Evolutionary conservation across 2,113 vertebrate genomes (phyloP).

Genomic region (Apus apus): DNA sequence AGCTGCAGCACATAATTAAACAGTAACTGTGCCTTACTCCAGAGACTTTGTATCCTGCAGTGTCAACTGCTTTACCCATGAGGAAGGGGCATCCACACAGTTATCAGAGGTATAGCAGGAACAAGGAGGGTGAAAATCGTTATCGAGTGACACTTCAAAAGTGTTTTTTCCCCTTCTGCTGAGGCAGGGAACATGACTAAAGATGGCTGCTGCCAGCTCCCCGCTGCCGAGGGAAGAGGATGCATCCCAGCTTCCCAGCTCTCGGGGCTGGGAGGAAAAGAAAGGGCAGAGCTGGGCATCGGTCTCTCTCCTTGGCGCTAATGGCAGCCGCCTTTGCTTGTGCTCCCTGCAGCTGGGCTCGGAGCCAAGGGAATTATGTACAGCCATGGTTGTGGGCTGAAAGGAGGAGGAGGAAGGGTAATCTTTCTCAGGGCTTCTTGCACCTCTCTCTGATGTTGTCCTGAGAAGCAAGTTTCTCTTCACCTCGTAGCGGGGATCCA

Average conservation of each 20-base stretch:
- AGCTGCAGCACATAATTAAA: slow-evolving; percentile 32
- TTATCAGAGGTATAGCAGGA: fast-evolving
- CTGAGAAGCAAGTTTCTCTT: not conserved
- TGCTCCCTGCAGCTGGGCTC: slow-evolving; percentile 48
- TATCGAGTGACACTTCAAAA: fast-evolving
- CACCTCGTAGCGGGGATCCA: not conserved
- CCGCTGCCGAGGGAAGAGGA: slow-evolving; percentile 45
- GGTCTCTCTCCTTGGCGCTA: slow-evolving; percentile 54
- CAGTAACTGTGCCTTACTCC: not conserved
- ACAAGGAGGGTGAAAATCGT: not conserved
- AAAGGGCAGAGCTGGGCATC: slow-evolving; percentile 61
- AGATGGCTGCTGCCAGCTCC: slow-evolving; percentile 52
- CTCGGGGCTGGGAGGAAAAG: not conserved
- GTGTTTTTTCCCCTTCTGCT: not conserved
- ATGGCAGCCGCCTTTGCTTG: slow-evolving; percentile 56
- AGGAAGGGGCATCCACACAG: fast-evolving
- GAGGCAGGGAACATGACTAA: not conserved
- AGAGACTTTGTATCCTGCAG: not conserved
- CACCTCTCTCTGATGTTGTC: not conserved
- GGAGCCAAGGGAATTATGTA: slow-evolving; percentile 51
- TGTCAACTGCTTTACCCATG: not conserved
- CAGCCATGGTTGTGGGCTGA: slow-evolving; percentile 7
- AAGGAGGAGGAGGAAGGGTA: slow-evolving; percentile 15
- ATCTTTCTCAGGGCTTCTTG: slow-evolving; percentile 20
- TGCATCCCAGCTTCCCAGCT: slow-evolving; percentile 59